Evolutionary conservation across 2,888 invertebrate genomes (phyloP).

Genomic region (Rosalia funebris): DNA sequence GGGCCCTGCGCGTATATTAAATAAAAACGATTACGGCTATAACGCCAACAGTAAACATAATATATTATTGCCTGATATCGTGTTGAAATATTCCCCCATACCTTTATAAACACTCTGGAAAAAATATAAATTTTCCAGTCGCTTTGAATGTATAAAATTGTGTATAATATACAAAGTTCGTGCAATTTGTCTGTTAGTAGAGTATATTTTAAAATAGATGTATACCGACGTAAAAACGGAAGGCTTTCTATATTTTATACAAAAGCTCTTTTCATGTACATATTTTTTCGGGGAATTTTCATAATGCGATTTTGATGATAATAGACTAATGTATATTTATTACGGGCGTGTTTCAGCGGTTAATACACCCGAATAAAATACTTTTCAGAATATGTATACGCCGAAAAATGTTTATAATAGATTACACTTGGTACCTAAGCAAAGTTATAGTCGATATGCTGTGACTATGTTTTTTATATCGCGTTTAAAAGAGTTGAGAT

Average conservation of each 20-base stretch:
- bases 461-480: too few species aligned
- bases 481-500: too few species aligned
- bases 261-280: background rate
- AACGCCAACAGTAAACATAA: background rate
- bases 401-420: too few species aligned
- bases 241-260: background rate
- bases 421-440: too few species aligned
- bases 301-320: conserved; percentile 1
- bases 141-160: conserved; percentile 4
- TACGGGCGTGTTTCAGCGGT: too few species aligned
- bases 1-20: background rate
- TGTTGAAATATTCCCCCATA: background rate
- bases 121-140: background rate
- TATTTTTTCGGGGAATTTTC: background rate
- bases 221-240: background rate
- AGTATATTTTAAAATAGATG: background rate
- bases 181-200: conserved; percentile 5
- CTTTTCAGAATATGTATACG: too few species aligned
- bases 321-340: conserved; percentile 1
- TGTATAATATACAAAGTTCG: background rate
- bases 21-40: background rate
- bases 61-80: background rate
- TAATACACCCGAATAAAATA: too few species aligned
- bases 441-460: too few species aligned
- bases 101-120: background rate